Percentiles rank a stretch among this genome's conserved stretches.
phyloP scores from a whole-genome alignment of 2,113 vertebrate genomes.

The Stomatorhinus ivindoensis region DNA sequence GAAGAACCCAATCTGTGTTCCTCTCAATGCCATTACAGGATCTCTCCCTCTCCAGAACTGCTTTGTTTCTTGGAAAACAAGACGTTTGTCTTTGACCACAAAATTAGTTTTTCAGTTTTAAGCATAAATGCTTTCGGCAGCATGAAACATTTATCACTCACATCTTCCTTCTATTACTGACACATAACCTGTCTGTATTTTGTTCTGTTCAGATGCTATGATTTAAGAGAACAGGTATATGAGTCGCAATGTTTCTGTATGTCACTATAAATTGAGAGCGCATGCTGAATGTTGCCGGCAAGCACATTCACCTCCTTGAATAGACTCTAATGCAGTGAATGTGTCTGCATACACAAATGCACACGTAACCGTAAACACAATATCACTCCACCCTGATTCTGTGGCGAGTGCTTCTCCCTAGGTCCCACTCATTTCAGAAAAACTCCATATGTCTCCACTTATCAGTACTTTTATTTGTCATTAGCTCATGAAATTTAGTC shows the following conservation, averaged over 20 bases:
- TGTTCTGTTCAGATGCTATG: background rate
- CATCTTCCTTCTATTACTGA: background rate
- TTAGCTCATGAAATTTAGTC: slow-evolving; percentile 7
- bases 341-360: background rate
- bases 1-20: slow-evolving; percentile 21
- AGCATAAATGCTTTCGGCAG: background rate
- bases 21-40: slow-evolving; percentile 26
- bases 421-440: background rate
- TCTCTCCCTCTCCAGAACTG: slow-evolving; percentile 7
- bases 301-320: background rate
- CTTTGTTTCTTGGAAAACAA: slow-evolving; percentile 19
- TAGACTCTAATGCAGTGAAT: background rate
- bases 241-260: background rate
- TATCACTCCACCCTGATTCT: background rate
- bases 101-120: background rate
- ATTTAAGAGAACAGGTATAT: background rate
- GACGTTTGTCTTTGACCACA: slow-evolving; percentile 12
- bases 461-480: slow-evolving; percentile 19
- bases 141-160: background rate
- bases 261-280: background rate
- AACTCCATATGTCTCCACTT: slow-evolving; percentile 20
- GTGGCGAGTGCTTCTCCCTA: background rate
- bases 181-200: background rate
- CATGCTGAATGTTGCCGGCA: background rate
- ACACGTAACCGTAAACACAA: background rate